Percentiles rank a stretch among this genome's conserved stretches.
These are phyloP conservation scores for Trichosurus vulpecula DNA, from an alignment of 2,797 vertebrate genomes.

Conservation along the genomic window DNA sequence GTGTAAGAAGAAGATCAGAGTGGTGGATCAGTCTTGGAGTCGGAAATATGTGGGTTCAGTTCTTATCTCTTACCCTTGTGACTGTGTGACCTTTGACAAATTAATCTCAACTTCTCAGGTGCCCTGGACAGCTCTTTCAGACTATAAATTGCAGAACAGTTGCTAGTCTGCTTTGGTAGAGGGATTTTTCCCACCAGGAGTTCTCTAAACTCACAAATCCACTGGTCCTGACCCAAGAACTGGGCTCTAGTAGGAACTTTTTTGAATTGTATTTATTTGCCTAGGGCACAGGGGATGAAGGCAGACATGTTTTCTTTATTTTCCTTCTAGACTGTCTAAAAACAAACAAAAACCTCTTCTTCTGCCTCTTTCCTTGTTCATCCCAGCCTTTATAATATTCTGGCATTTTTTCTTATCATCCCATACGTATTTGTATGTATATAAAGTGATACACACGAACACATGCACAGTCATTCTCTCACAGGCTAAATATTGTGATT, in stretches of 20 bases:
- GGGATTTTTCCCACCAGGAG: background rate
- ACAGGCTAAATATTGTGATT: background rate
- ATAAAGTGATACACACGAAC: background rate
- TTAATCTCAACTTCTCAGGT: background rate
- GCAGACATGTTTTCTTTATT: background rate
- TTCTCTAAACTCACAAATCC: background rate
- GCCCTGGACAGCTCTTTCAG: background rate
- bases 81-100: background rate
- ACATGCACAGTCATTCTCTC: background rate
- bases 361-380: background rate
- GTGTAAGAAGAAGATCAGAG: background rate
- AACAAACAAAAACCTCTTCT: background rate
- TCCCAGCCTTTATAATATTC: background rate
- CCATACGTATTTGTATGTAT: background rate
- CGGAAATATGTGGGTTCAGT: background rate
- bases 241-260: background rate
- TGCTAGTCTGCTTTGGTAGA: background rate
- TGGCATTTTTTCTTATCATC: constrained; percentile 7
- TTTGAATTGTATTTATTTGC: background rate
- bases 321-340: background rate
- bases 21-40: background rate
- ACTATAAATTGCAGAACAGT: background rate
- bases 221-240: background rate
- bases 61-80: background rate
- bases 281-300: background rate